Conservation (phyloP, 1,140 invertebrate genomes). For the Euura lappo region DNA sequence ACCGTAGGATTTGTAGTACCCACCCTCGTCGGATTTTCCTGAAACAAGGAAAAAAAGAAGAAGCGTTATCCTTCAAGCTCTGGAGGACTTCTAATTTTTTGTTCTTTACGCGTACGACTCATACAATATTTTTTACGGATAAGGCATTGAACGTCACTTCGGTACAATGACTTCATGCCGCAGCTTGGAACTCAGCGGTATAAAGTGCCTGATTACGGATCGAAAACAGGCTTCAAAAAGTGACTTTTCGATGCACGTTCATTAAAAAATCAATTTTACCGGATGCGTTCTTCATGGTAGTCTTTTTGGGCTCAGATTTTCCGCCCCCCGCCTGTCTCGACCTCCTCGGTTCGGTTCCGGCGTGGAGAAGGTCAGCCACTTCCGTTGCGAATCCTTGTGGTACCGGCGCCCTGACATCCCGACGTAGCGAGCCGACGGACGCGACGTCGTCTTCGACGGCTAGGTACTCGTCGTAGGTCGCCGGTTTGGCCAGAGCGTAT, state of each 20-base stretch:
- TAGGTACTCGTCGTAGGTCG: conserved; percentile 26
- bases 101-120: conserved; percentile 20
- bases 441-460: conserved; percentile 25
- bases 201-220: no score
- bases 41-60: conserved; percentile 26
- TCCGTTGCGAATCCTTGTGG: conserved; percentile 29
- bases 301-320: conserved; percentile 21
- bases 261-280: conserved; percentile 26
- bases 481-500: conserved; percentile 22
- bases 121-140: no score
- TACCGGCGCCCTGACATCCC: conserved; percentile 36
- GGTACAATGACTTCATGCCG: no score
- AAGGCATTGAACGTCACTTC: no score
- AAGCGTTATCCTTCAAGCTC: not conserved
- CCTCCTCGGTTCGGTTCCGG: conserved; percentile 30
- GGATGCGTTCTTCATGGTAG: conserved; percentile 37
- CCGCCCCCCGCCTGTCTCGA: not conserved
- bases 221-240: no score
- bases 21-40: conserved; percentile 54
- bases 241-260: no score
- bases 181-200: no score
- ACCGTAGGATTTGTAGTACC: conserved; percentile 53
- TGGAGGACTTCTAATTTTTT: conserved; percentile 23
- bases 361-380: conserved; percentile 36
- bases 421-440: conserved; percentile 31